These are phyloP conservation scores for Trachymyrmex septentrionalis DNA, from an alignment of 1,140 invertebrate genomes.

Conservation along the genomic window DNA sequence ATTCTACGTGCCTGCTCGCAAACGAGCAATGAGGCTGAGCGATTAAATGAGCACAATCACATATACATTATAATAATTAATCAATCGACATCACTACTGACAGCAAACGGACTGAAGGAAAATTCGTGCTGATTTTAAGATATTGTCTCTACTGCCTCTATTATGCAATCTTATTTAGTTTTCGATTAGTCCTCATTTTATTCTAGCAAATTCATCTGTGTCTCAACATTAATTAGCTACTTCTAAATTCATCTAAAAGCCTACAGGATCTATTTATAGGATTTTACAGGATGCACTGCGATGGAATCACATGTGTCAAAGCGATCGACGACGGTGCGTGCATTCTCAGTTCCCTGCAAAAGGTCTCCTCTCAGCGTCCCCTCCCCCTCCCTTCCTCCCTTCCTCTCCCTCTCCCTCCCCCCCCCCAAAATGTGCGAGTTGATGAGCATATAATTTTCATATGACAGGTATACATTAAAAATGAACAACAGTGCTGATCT, in stretches of 20 bases:
- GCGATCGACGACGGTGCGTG: neutral
- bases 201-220: neutral
- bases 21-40: constrained; percentile 13
- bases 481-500: too few species aligned
- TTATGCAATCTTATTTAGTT: constrained; percentile 18
- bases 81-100: constrained; percentile 1
- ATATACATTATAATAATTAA: neutral
- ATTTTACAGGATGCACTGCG: constrained; percentile 77
- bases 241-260: constrained; percentile 41
- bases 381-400: neutral
- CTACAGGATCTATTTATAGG: constrained; percentile 54
- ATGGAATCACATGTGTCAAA: constrained; percentile 70
- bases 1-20: constrained; percentile 31
- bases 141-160: neutral
- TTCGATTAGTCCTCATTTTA: neutral
- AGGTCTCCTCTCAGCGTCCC: constrained; percentile 23
- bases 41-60: constrained; percentile 16
- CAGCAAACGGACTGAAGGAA: neutral
- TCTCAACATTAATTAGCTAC: constrained; percentile 43
- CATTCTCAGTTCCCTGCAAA: constrained; percentile 39
- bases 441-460: too few species aligned
- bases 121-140: neutral
- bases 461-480: too few species aligned
- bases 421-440: too few species aligned
- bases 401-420: neutral